These are phyloP conservation scores for Orthonevra nobilis DNA, from an alignment of 2,888 invertebrate genomes.

Conservation along the genomic window DNA sequence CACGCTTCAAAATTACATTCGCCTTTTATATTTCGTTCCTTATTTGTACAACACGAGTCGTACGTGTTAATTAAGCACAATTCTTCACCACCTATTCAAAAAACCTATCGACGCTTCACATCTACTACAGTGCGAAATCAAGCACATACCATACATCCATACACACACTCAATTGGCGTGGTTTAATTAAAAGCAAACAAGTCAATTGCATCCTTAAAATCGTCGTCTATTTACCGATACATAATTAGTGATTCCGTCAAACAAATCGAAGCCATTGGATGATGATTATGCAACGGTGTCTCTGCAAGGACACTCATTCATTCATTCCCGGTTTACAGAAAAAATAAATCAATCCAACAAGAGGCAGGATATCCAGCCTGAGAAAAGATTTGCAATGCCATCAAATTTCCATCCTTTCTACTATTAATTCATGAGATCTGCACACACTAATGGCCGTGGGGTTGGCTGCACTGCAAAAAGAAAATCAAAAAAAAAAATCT, in stretches of 20 bases:
- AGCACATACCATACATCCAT: conserved; percentile 19
- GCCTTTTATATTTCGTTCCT: not conserved
- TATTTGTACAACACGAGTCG: conserved; percentile 43
- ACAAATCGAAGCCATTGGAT: conserved; percentile 48
- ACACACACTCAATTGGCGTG: conserved; percentile 56
- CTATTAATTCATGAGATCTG: no score
- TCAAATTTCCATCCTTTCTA: no score
- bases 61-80: conserved; percentile 60
- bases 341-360: no score
- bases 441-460: no score
- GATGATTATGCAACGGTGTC: not conserved
- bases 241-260: conserved; percentile 65
- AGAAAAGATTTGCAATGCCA: no score
- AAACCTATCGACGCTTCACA: conserved; percentile 51
- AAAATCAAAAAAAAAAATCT: no score
- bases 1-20: conserved; percentile 26
- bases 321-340: no score
- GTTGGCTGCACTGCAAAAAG: no score
- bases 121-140: conserved; percentile 1
- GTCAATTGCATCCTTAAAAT: conserved; percentile 58
- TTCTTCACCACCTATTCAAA: conserved; percentile 20
- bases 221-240: conserved; percentile 61
- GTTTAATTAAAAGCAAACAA: conserved; percentile 66
- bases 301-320: conserved; percentile 43
- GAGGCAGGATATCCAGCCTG: no score